phyloP scores from a whole-genome alignment of 1,140 invertebrate species.

The Hylyphantes graminicola region DNA sequence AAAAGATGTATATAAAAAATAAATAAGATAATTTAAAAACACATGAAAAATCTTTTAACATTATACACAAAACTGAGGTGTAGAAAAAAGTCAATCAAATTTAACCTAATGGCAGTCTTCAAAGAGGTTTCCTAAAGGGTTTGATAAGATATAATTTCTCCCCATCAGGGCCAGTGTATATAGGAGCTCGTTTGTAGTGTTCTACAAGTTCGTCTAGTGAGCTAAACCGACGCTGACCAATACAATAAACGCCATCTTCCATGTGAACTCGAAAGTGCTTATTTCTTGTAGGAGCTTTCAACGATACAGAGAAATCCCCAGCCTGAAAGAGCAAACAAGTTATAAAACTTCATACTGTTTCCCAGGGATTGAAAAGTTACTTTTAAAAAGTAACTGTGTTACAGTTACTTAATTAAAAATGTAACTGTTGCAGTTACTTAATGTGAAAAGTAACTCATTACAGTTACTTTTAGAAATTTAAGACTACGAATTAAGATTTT shows the following conservation, averaged over 20 bases:
- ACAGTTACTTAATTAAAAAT: no score
- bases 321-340: conserved; percentile 75
- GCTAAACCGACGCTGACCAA: conserved; percentile 97
- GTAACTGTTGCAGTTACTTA: no score
- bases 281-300: conserved; percentile 97
- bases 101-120: conserved; percentile 7
- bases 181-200: conserved; percentile 98
- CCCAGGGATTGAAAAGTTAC: no score
- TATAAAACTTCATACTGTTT: background rate
- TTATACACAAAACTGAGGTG: conserved; percentile 24
- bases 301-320: conserved; percentile 97
- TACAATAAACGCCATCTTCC: conserved; percentile 92
- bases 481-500: no score
- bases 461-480: no score
- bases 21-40: conserved; percentile 9
- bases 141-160: conserved; percentile 93
- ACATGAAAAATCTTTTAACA: conserved; percentile 11
- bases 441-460: no score
- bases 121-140: conserved; percentile 73
- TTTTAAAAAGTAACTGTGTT: no score
- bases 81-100: conserved; percentile 8
- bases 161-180: conserved; percentile 96
- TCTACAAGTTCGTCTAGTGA: conserved; percentile 96
- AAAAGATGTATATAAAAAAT: background rate
- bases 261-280: conserved; percentile 99